Evolutionary conservation across 2,113 vertebrate genomes (phyloP).

Genomic region (Toxotes jaculatrix): DNA sequence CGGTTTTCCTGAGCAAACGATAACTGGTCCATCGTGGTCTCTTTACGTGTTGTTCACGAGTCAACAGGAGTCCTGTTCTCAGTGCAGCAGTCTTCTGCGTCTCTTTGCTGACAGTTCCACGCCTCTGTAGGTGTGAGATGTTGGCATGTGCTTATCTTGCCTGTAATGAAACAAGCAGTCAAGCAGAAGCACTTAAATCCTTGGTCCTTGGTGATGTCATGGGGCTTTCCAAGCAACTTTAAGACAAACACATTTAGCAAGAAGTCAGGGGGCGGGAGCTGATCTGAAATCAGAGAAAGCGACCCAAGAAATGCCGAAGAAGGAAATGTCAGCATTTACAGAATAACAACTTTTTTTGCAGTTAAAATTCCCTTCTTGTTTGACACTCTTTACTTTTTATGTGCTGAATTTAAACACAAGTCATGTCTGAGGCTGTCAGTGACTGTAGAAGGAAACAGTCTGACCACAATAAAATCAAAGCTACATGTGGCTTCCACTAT

Average conservation of each 20-base stretch:
- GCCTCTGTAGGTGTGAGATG: background rate
- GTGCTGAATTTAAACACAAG: too few relatives aligned
- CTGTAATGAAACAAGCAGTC: background rate
- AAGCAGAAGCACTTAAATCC: background rate
- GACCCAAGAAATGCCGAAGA: background rate
- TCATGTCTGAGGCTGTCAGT: too few relatives aligned
- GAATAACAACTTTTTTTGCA: background rate
- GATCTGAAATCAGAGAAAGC: background rate
- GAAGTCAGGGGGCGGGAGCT: background rate
- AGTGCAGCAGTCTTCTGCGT: background rate
- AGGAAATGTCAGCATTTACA: background rate
- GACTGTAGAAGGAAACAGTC: too few relatives aligned
- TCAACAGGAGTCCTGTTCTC: background rate
- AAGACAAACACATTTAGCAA: background rate
- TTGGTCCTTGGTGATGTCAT: background rate
- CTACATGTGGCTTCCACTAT: too few relatives aligned
- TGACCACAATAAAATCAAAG: too few relatives aligned
- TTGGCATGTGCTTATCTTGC: background rate
- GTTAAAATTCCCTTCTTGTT: too few relatives aligned
- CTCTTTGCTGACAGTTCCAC: background rate
- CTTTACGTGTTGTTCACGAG: background rate
- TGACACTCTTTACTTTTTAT: background rate
- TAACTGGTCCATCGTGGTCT: constrained; percentile 81
- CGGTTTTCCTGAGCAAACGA: constrained; percentile 72
- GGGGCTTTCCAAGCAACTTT: constrained; percentile 27